Base-by-base conservation (phyloP, 2,113 vertebrate genomes). In the Corydoras maculifer region DNA sequence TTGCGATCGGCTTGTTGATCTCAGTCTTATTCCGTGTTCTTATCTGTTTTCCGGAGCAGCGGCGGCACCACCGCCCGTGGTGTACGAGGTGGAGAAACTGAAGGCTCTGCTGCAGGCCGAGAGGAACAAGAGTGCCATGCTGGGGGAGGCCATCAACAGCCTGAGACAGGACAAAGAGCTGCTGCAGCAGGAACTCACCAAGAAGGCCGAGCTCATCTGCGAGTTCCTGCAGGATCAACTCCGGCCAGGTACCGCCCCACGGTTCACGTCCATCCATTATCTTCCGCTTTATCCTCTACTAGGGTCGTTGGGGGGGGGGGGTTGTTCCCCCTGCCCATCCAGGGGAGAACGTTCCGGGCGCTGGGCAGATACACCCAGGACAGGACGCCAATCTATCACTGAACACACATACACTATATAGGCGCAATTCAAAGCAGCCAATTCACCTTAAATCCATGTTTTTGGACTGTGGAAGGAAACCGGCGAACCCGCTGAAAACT, bases 151-250 rank as follows among this genome's bases (percentile, higher is more conserved):
- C 63, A 80, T 87, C 79, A 81, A 71, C 65, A 73, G 80, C 29
- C 77, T 87, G 59, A 86, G 80, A 59, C 86, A 85, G 78, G 86
- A 87, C 74, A 86, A 87, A 67, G 81, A 84, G 69, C 77, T 87
- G 69, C 85, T 87, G 55, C 85, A 87, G 54, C 76, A 84, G 1
- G 84, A 87, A 68, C 75, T 86, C 70, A 79, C 82, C 4, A 85
- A 84, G 68, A 87, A 87, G 60, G 83, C 84, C 0, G 82, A 85
- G 12, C 82, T 87, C 68, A 85, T 87, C 77, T 86, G 83, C 11
- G 85, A 86, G 72, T 85, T 87, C 72, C 84, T 86, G 29, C 84
- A 85, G 66, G 86, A 87, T 57, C 84, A 85, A 57, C 76, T 86
- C 1, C 77, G 73, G 0, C 82, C 85, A 79, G 81, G 86, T 86